Evolutionary conservation across 2,113 vertebrate genomes (phyloP).

Genomic region (Rhinoderma darwinii): DNA sequence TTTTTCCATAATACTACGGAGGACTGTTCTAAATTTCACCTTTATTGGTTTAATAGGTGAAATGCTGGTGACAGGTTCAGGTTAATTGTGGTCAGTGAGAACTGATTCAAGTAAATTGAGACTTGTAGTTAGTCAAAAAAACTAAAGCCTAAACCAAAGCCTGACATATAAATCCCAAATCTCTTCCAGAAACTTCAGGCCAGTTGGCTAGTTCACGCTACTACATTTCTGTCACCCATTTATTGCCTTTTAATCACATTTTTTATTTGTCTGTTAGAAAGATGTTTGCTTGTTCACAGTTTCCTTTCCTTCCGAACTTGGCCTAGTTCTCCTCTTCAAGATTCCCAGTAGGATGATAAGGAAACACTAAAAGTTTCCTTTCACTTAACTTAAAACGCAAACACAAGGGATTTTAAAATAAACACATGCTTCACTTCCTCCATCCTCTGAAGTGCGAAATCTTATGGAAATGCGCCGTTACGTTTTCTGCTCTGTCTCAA

Average conservation of each 20-base stretch:
- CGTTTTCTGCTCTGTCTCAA: conserved; percentile 16
- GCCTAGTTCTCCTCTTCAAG: conserved; percentile 34
- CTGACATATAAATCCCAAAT: not conserved
- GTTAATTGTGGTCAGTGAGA: not conserved
- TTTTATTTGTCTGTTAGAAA: conserved; percentile 26
- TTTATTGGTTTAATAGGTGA: no score
- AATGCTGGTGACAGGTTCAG: no score
- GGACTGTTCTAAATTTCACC: no score
- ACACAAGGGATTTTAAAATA: conserved; percentile 36
- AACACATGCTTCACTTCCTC: conserved; percentile 30
- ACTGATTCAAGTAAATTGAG: not conserved
- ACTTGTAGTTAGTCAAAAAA: not conserved
- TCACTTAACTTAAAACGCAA: conserved; percentile 48
- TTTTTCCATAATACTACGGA: no score
- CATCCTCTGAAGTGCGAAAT: not conserved
- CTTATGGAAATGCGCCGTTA: conserved; percentile 1
- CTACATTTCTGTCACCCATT: not conserved
- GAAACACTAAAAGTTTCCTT: conserved; percentile 56
- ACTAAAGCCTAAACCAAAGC: not conserved
- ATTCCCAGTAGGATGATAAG: conserved; percentile 56
- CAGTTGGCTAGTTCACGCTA: not conserved
- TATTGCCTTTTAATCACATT: conserved; percentile 42
- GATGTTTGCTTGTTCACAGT: conserved; percentile 52
- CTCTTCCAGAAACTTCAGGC: not conserved
- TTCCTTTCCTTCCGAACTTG: conserved; percentile 53